Conservation (phyloP, 2,113 vertebrate genomes). For the Caranx melampygus region DNA sequence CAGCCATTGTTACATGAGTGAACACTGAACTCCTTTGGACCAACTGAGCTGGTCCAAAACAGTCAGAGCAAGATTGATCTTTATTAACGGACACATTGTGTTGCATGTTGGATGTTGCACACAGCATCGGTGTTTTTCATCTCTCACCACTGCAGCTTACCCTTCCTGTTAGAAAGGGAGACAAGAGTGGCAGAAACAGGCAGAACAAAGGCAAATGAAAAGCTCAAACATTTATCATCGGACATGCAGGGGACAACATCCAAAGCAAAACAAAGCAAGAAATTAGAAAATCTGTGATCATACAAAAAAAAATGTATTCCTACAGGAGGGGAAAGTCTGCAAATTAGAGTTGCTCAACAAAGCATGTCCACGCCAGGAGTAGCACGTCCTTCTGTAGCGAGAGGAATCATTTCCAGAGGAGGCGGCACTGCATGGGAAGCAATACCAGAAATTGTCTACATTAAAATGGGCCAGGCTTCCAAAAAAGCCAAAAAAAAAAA, state of each 20-base stretch:
- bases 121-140: background rate
- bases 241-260: constrained; percentile 8
- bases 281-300: background rate
- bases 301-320: background rate
- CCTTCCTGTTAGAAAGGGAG: background rate
- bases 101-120: too few relatives aligned
- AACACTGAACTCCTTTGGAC: too few relatives aligned
- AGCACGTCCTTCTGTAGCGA: background rate
- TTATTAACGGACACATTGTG: background rate
- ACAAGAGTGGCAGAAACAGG: background rate
- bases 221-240: background rate
- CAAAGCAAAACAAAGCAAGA: constrained; percentile 12
- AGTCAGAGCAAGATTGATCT: background rate
- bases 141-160: background rate
- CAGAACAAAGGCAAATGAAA: background rate
- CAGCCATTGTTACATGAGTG: background rate
- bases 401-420: background rate
- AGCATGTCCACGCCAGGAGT: background rate
- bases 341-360: background rate
- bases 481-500: background rate
- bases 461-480: background rate
- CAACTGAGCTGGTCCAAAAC: background rate
- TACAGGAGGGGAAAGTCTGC: constrained; percentile 14
- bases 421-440: background rate
- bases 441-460: constrained; percentile 11